Evolutionary conservation across 2,113 vertebrate species (phyloP).

Genomic region (Chlamydotis undulata): DNA sequence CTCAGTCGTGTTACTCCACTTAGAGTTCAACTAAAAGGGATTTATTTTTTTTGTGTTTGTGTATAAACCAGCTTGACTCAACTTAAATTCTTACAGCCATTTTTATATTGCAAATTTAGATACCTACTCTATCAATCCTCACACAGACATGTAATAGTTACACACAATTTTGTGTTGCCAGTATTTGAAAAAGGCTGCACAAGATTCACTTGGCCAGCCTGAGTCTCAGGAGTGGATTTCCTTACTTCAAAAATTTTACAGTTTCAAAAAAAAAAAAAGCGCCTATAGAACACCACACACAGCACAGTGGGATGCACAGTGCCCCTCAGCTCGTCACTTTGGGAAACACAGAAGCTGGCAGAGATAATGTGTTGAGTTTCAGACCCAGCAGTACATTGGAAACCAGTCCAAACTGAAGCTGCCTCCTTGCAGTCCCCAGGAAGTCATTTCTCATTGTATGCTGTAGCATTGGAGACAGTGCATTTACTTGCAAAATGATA

Average conservation of each 20-base stretch:
- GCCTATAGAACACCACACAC: background rate
- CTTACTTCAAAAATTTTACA: background rate
- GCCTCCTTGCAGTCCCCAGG: background rate
- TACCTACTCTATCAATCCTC: background rate
- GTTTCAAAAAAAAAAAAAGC: rapidly evolving
- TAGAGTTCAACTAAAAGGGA: background rate
- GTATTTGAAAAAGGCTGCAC: background rate
- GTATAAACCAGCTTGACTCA: background rate
- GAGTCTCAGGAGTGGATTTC: background rate
- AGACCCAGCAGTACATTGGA: background rate
- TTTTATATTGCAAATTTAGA: background rate
- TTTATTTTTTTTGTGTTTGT: background rate
- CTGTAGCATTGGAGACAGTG: background rate
- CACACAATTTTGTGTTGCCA: background rate
- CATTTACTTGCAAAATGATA: background rate
- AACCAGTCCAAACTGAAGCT: background rate
- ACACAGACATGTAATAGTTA: background rate
- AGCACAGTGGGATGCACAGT: background rate
- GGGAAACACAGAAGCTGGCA: background rate
- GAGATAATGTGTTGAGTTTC: background rate
- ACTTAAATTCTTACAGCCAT: background rate
- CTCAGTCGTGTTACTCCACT: background rate
- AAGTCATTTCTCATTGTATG: background rate
- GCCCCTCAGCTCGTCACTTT: background rate
- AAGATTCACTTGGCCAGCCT: background rate